A percentile compares a stretch with the other conserved stretches of the same genome.
Evolutionary conservation across 2,888 invertebrate genomes (phyloP).

Genomic region (Catocala fraxini): DNA sequence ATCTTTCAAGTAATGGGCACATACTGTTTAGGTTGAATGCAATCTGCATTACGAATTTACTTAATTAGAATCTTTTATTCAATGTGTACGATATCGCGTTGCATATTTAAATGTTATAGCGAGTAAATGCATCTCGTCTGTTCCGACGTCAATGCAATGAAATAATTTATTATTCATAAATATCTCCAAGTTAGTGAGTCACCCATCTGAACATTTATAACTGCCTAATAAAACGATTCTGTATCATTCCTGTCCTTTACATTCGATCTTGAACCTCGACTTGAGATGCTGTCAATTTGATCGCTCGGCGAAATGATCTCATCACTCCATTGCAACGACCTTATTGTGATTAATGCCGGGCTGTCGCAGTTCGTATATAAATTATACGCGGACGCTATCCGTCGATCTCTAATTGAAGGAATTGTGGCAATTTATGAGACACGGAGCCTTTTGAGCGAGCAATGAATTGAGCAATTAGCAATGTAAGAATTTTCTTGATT

Average conservation of each 20-base stretch:
- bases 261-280: conserved; percentile 39
- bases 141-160: conserved; percentile 17
- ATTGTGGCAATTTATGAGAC: conserved; percentile 73
- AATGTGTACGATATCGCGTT: background rate
- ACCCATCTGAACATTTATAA: conserved; percentile 37
- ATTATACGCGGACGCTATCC: conserved; percentile 69
- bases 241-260: conserved; percentile 40
- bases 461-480: conserved; percentile 78
- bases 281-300: conserved; percentile 48
- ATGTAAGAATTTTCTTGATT: conserved; percentile 60
- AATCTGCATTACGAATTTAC: background rate
- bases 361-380: conserved; percentile 59
- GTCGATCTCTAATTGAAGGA: conserved; percentile 79
- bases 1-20: too few relatives aligned
- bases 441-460: conserved; percentile 56
- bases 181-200: conserved; percentile 30
- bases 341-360: conserved; percentile 72
- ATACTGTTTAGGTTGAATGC: background rate
- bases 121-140: background rate
- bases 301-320: conserved; percentile 65
- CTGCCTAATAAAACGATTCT: conserved; percentile 35
- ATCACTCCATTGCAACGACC: conserved; percentile 61
- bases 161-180: conserved; percentile 39
- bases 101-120: background rate
- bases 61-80: conserved; percentile 9